Base-by-base conservation (phyloP, 64 coral and sea anemone genomes). In the Orbicella faveolata region DNA sequence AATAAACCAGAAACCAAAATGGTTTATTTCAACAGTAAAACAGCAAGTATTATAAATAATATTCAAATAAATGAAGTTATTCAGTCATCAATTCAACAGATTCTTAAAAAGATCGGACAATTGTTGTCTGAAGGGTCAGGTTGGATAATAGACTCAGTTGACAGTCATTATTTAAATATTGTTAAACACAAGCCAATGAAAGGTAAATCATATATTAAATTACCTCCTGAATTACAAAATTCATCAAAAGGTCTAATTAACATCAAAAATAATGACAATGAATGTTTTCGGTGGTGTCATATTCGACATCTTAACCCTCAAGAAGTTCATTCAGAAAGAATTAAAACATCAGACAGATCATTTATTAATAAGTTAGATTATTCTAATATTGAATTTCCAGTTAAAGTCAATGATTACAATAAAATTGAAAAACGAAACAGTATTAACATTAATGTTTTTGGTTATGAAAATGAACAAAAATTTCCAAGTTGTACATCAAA, bases 351-450 rank as follows among this genome's bases (percentile, higher is more conserved):
- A 0, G 76, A 79, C 15, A 41, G 23, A 14, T 5, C 9, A 36
- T 4, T 6, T 44, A 79, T 79, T n/a, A 44, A 41, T 13, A 12
- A 44, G 9, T 18, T 79, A 3, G 37, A 79, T 48, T 79, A 79
- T 15, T 18, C 13, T 18, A 15, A 21, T 9, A 65, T 65, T 21
- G 20, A 65, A 18, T 65, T 65, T 15, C 63, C 63, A 18, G 63
- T 2, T 3, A 65, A 7, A 0, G 1, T 30, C 1, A 65, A 83
- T 5, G 17, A 83, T 3, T 63, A 63, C 23, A 83, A 83, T 20
- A 21, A 66, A 64, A 83, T 83, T n/a, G 80, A 83, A 83, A 83
- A 25, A 35, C 53, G 64, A 17, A 83, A 83, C 16, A 64, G 20
- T 1, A 83, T 83, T 23, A 62, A 34, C 15, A 83, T 34, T 7